These are phyloP conservation scores for Drosophila tristis DNA, from an alignment of 1,140 invertebrate species.

Conservation along the genomic window DNA sequence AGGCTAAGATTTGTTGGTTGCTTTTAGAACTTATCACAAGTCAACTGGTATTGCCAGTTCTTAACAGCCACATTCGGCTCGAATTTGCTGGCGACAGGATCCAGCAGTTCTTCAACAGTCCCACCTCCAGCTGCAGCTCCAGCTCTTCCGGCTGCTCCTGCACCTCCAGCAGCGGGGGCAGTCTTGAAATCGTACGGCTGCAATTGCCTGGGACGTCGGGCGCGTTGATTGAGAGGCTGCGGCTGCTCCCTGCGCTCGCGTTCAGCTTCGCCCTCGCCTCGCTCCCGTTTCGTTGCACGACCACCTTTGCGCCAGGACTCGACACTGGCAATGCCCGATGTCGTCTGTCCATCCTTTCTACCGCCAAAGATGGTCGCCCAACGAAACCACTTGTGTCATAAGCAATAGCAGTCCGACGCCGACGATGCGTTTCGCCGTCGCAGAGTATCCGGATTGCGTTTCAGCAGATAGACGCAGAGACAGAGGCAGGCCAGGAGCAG, in stretches of 20 bases:
- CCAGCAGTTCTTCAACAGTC: constrained; percentile 71
- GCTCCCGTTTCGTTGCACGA: constrained; percentile 69
- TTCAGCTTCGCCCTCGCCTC: constrained; percentile 22
- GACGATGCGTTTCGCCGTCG: constrained; percentile 35
- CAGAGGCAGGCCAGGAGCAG: constrained; percentile 72
- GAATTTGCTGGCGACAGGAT: constrained; percentile 68
- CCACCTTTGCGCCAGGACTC: constrained; percentile 81
- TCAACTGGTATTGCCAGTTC: constrained; percentile 83
- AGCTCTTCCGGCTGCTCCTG: constrained; percentile 47
- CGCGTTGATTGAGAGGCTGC: constrained; percentile 41
- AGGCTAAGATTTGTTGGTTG: constrained; percentile 44
- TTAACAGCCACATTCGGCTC: constrained; percentile 76
- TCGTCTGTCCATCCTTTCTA: constrained; percentile 40
- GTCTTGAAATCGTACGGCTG: constrained; percentile 68
- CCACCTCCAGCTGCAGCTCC: constrained; percentile 21
- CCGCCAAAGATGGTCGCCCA: constrained; percentile 75
- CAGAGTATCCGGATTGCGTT: constrained; percentile 50
- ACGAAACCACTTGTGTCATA: constrained; percentile 84
- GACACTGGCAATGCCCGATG: constrained; percentile 66
- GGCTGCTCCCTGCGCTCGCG: constrained; percentile 28
- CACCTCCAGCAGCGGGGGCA: constrained; percentile 43
- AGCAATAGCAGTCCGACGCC: constrained; percentile 52
- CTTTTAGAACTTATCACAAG: constrained; percentile 80
- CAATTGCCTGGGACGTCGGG: constrained; percentile 59
- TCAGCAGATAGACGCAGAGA: constrained; percentile 76